Percentiles rank a stretch among this genome's conserved stretches.
Conservation (phyloP, 2,113 vertebrate species). For the Tachuris rubrigastra region DNA sequence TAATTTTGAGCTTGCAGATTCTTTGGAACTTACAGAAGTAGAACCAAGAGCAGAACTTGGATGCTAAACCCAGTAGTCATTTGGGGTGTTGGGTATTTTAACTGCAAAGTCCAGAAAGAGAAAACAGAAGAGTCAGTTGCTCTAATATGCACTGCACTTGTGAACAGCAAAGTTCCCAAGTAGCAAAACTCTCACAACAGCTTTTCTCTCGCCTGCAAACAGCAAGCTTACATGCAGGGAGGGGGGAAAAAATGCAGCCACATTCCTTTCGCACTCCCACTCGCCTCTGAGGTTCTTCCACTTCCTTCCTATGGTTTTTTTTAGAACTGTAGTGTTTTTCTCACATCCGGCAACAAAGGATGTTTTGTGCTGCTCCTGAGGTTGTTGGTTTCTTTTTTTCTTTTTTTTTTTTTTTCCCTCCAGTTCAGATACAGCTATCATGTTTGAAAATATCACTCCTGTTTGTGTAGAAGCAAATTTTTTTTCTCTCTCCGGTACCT, state of each 20-base stretch:
- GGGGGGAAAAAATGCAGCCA: conserved; percentile 62
- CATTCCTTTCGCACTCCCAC: conserved; percentile 92
- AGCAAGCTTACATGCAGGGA: conserved; percentile 42
- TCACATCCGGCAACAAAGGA: conserved; percentile 96
- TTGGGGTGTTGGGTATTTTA: background rate
- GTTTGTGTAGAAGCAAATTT: conserved; percentile 39
- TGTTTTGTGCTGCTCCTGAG: conserved; percentile 85
- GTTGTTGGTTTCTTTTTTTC: conserved; percentile 18
- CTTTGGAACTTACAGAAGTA: background rate
- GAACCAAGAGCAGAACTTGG: background rate
- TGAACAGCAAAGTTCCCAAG: background rate
- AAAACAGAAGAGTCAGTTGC: background rate
- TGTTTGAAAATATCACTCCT: conserved; percentile 55
- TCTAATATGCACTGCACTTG: background rate
- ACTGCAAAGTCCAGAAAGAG: background rate
- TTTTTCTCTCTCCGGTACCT: background rate
- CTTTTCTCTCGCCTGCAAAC: background rate
- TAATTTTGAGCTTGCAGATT: background rate
- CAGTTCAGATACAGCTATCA: conserved; percentile 50
- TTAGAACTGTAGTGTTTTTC: conserved; percentile 95
- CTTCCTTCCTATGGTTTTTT: conserved; percentile 99
- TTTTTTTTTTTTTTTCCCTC: background rate
- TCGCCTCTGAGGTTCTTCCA: conserved; percentile 85
- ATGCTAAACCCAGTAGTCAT: background rate
- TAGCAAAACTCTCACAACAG: background rate